Evolutionary conservation across 2,113 vertebrate species (phyloP).

Genomic region (Sinocyclocheilus rhinocerous): DNA sequence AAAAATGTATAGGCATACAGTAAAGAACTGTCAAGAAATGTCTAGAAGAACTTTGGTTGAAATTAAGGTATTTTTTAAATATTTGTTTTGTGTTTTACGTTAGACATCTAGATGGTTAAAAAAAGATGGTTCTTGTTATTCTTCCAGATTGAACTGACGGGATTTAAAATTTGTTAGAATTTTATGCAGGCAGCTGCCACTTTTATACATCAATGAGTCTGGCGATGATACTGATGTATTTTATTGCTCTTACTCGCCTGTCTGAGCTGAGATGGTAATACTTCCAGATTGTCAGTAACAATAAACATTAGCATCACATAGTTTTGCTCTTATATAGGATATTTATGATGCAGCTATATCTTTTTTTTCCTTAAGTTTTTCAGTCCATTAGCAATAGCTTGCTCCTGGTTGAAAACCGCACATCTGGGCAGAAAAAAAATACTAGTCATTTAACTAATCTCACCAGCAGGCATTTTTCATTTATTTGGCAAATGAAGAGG

Average conservation of each 20-base stretch:
- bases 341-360: background rate
- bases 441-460: conserved; percentile 12
- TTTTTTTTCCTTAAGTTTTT: background rate
- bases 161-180: background rate
- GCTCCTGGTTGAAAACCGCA: conserved; percentile 18
- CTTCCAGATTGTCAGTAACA: conserved; percentile 23
- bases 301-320: conserved; percentile 21
- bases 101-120: background rate
- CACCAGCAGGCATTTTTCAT: conserved; percentile 2
- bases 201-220: conserved; percentile 22
- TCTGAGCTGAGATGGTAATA: conserved; percentile 10
- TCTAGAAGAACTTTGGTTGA: background rate
- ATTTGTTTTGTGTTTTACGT: background rate
- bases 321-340: conserved; percentile 12
- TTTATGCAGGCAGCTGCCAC: background rate
- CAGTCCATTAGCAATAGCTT: background rate
- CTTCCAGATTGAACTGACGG: background rate
- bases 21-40: too few species aligned
- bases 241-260: conserved; percentile 20
- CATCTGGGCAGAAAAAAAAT: conserved; percentile 6
- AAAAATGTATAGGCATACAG: too few species aligned
- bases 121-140: background rate
- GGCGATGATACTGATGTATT: background rate
- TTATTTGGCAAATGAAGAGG: conserved; percentile 11
- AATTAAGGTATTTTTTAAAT: conserved; percentile 8